These are phyloP conservation scores for Marronus borbonicus DNA, from an alignment of 2,888 invertebrate genomes.

Conservation along the genomic window DNA sequence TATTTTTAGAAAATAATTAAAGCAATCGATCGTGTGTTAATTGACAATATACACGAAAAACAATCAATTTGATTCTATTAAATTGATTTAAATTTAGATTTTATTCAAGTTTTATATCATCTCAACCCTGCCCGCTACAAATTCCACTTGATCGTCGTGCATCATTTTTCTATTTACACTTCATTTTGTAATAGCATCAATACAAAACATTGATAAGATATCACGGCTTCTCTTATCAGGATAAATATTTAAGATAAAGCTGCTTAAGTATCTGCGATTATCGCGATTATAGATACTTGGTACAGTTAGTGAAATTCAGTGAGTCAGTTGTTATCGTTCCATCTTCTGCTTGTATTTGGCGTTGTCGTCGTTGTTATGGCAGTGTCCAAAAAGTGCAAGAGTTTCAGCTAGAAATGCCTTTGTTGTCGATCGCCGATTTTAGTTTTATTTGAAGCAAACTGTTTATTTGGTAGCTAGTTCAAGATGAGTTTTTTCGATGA, in stretches of 20 bases:
- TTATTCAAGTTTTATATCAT: too few relatives aligned
- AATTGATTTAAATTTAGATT: too few relatives aligned
- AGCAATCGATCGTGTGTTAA: too few relatives aligned
- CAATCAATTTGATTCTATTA: too few relatives aligned
- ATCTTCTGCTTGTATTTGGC: not conserved
- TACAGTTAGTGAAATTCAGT: not conserved
- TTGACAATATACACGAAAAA: too few relatives aligned
- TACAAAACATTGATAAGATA: not conserved
- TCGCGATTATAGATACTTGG: constrained; percentile 1
- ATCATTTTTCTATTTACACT: too few relatives aligned
- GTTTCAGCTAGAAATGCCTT: too few relatives aligned
- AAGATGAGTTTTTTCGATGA: constrained; percentile 42
- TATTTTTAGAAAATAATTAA: too few relatives aligned
- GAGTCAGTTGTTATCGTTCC: constrained; percentile 2
- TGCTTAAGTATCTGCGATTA: not conserved
- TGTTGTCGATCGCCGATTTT: too few relatives aligned
- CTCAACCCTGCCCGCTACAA: too few relatives aligned
- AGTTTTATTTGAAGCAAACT: not conserved
- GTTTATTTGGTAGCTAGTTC: not conserved
- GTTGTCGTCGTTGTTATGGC: not conserved
- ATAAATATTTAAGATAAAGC: constrained; percentile 12
- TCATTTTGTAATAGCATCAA: not conserved
- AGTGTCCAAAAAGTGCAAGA: too few relatives aligned
- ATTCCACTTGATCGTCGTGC: too few relatives aligned
- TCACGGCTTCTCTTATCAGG: constrained; percentile 4